Evolutionary conservation across 1,140 invertebrate genomes (phyloP).

Genomic region (Penaeus chinensis): DNA sequence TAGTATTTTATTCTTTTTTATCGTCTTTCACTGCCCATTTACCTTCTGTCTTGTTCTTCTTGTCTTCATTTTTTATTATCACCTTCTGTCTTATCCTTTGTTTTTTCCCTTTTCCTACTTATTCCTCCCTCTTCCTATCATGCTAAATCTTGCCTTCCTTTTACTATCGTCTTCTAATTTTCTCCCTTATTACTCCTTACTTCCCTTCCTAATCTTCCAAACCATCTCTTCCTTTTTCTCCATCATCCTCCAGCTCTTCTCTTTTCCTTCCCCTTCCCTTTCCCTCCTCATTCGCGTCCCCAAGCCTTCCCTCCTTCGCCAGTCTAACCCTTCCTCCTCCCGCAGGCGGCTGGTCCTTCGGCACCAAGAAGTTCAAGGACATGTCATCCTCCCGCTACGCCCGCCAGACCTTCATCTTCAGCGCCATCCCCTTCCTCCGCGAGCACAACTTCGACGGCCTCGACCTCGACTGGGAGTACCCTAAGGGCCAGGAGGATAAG

Average conservation of each 20-base stretch:
- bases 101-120: not conserved
- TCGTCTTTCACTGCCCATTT: slow-evolving; percentile 15
- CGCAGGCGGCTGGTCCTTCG: slow-evolving; percentile 92
- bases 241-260: not conserved
- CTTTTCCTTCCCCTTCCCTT: not conserved
- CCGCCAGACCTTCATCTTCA: slow-evolving; percentile 93
- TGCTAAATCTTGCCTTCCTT: too few relatives aligned
- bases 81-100: not conserved
- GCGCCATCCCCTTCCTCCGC: slow-evolving; percentile 88
- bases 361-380: slow-evolving; percentile 95
- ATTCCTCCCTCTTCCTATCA: not conserved
- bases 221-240: not conserved
- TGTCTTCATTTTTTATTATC: not conserved
- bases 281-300: not conserved
- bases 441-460: slow-evolving; percentile 89
- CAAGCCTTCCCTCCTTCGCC: not conserved
- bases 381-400: slow-evolving; percentile 88
- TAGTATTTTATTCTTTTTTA: slow-evolving; percentile 1
- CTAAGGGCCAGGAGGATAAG: slow-evolving; percentile 92
- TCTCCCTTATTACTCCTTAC: too few relatives aligned
- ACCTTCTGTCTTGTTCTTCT: slow-evolving; percentile 2
- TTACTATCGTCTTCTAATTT: too few relatives aligned
- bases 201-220: too few relatives aligned
- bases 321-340: not conserved
- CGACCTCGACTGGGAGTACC: slow-evolving; percentile 98